These are phyloP conservation scores for Gibbula magus DNA, from an alignment of 2,888 invertebrate genomes.

Conservation along the genomic window DNA sequence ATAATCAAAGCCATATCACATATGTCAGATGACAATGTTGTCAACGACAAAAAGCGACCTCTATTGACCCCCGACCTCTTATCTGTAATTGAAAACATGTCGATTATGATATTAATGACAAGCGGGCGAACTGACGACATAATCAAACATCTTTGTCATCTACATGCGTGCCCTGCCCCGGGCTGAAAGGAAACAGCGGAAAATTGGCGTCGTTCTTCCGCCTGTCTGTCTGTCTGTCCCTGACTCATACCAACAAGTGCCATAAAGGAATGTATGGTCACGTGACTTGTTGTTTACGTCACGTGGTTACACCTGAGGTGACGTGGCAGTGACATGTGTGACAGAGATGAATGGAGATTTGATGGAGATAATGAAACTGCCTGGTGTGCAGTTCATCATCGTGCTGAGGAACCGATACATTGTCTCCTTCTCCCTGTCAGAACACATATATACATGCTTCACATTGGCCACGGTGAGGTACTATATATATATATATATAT, in stretches of 20 bases:
- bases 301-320: neutral
- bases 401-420: too few species aligned
- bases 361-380: too few species aligned
- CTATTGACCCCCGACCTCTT: neutral
- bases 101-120: neutral
- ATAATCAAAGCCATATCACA: too few species aligned
- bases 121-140: neutral
- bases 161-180: too few species aligned
- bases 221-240: neutral
- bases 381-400: too few species aligned
- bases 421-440: too few species aligned
- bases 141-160: neutral
- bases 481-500: too few species aligned
- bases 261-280: neutral
- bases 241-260: neutral
- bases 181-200: too few species aligned
- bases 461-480: too few species aligned
- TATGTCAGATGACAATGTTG: too few species aligned
- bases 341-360: neutral
- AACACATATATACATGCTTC: too few species aligned
- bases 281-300: neutral
- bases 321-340: neutral
- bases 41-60: too few species aligned
- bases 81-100: neutral
- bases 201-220: neutral